Evolutionary conservation across 2,888 invertebrate genomes (phyloP).

Genomic region (Melikaiella ostensackeni): DNA sequence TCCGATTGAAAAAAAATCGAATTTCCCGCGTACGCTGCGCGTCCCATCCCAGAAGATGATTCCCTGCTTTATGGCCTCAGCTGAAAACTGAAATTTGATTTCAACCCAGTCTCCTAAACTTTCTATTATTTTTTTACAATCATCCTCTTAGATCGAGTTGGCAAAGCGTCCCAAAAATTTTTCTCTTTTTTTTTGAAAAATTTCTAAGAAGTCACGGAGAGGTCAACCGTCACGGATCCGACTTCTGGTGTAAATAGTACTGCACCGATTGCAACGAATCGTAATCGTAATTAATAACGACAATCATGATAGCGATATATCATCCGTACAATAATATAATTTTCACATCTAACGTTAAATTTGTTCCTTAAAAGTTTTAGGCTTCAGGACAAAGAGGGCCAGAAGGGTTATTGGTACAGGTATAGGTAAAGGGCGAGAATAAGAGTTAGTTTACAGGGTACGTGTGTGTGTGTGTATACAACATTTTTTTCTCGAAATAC

Average conservation of each 20-base stretch:
- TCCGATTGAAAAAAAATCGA: constrained; percentile 30
- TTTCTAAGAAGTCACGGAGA: constrained; percentile 31
- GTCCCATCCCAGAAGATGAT: neutral
- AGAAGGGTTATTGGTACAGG: constrained; percentile 42
- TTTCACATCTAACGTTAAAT: constrained; percentile 77
- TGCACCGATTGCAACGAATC: constrained; percentile 67
- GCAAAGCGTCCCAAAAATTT: neutral
- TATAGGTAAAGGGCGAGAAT: constrained; percentile 50
- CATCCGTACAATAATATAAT: constrained; percentile 75
- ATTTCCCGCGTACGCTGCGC: neutral
- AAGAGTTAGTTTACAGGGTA: constrained; percentile 55
- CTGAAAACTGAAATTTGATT: constrained; percentile 32
- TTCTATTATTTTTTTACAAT: neutral
- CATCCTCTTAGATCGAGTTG: neutral
- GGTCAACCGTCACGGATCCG: constrained; percentile 53
- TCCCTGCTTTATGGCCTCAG: constrained; percentile 12
- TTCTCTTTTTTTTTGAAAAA: neutral
- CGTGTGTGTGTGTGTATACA: constrained; percentile 42
- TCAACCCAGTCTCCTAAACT: neutral
- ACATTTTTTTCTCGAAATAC: constrained; percentile 59
- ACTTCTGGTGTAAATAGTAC: constrained; percentile 52
- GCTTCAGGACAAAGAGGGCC: constrained; percentile 46
- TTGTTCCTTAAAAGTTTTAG: constrained; percentile 56
- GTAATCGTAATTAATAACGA: constrained; percentile 73
- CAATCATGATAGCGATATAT: constrained; percentile 73